Percentiles rank a stretch among this genome's conserved stretches.
Evolutionary conservation across 2,888 invertebrate species (phyloP).

Genomic region (Chaitophorus viminalis): DNA sequence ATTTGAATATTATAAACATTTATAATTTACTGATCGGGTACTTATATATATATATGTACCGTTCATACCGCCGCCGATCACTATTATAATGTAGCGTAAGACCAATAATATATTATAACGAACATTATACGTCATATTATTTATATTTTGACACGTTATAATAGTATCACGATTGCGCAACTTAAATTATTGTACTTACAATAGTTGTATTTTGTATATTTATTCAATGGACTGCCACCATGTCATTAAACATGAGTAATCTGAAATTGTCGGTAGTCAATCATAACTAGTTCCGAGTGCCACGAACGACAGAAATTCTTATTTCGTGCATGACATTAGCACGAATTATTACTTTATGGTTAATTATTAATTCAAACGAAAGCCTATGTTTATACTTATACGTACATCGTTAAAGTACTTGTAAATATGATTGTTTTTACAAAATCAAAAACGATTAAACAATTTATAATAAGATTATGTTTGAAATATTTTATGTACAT

Average conservation of each 20-base stretch:
- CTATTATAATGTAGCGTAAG: background rate
- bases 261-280: constrained; percentile 30
- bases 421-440: too few species aligned
- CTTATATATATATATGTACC: background rate
- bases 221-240: background rate
- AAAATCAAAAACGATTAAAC: too few species aligned
- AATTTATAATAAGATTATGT: too few species aligned
- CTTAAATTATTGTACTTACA: background rate
- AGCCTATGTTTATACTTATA: too few species aligned
- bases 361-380: background rate
- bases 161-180: background rate
- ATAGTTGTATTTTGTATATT: background rate
- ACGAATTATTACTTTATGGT: background rate
- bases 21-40: too few species aligned
- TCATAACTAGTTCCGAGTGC: background rate
- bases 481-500: too few species aligned
- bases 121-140: background rate
- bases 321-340: background rate
- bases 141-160: constrained; percentile 10
- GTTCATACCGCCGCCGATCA: background rate
- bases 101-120: background rate
- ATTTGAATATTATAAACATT: background rate
- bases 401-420: too few species aligned
- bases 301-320: background rate
- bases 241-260: background rate